Conservation (phyloP, 2,888 invertebrate genomes). For the Dusona sp. region DNA sequence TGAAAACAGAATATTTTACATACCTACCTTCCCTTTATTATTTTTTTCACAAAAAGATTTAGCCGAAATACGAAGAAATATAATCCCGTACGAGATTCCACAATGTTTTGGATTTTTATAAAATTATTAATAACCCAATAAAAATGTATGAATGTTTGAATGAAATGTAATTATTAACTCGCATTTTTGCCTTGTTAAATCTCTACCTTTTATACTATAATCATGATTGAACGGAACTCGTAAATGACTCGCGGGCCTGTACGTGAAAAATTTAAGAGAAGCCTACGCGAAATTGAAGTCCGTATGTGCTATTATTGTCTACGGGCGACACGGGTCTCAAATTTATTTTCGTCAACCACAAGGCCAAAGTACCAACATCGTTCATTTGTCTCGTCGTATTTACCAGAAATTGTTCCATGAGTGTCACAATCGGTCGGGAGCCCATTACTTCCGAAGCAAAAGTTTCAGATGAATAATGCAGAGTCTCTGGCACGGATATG, state of each 20-base stretch:
- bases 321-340: background rate
- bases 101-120: background rate
- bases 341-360: conserved; percentile 28
- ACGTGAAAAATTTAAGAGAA: background rate
- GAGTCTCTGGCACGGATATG: conserved; percentile 37
- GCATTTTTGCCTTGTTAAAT: background rate
- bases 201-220: background rate
- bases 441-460: conserved; percentile 42
- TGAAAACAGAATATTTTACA: background rate
- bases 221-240: background rate
- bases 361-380: conserved; percentile 34
- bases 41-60: background rate
- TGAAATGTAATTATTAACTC: background rate
- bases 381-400: conserved; percentile 43
- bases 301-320: background rate
- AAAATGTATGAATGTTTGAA: background rate
- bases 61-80: background rate
- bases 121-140: background rate
- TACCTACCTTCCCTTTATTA: background rate
- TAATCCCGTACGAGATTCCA: background rate
- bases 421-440: conserved; percentile 25
- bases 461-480: conserved; percentile 56
- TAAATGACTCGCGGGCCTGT: background rate
- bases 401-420: conserved; percentile 36
- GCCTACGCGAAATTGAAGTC: background rate